Conservation (phyloP, 2,113 vertebrate species). For the Zosterops hypoxanthus region DNA sequence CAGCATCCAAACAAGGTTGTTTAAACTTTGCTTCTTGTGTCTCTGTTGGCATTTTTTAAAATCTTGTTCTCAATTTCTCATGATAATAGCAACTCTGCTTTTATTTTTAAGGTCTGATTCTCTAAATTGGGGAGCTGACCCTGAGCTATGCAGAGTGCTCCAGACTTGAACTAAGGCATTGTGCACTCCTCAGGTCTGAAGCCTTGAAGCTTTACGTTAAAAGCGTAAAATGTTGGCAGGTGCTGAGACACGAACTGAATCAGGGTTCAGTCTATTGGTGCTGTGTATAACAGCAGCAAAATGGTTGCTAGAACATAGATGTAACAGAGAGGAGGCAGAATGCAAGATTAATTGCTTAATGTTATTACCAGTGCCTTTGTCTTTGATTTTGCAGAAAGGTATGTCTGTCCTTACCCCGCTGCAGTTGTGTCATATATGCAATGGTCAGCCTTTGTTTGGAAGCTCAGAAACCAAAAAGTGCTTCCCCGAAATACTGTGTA, state of each 20-base stretch:
- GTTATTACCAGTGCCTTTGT: not conserved
- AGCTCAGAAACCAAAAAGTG: not conserved
- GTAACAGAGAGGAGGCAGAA: not conserved
- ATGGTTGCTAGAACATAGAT: not conserved
- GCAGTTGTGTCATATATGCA: not conserved
- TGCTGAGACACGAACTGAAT: rapidly evolving
- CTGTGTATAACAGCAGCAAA: not conserved
- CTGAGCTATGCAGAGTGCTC: not conserved
- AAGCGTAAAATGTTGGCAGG: not conserved
- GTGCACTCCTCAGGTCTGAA: not conserved
- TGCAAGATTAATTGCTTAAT: not conserved
- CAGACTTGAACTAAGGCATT: not conserved
- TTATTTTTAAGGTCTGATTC: not conserved
- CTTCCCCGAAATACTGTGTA: not conserved
- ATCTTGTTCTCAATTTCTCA: not conserved
- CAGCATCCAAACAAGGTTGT: not conserved
- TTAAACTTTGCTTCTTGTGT: not conserved
- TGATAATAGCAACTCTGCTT: not conserved
- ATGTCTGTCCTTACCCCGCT: not conserved
- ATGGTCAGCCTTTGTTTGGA: not conserved
- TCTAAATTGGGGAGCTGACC: not conserved
- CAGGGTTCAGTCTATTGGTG: not conserved
- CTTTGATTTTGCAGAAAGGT: not conserved
- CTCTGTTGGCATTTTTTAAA: not conserved
- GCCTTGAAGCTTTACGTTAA: not conserved